Evolutionary conservation across 2,797 vertebrate species (phyloP).

Genomic region (Eleutherodactylus coqui): DNA sequence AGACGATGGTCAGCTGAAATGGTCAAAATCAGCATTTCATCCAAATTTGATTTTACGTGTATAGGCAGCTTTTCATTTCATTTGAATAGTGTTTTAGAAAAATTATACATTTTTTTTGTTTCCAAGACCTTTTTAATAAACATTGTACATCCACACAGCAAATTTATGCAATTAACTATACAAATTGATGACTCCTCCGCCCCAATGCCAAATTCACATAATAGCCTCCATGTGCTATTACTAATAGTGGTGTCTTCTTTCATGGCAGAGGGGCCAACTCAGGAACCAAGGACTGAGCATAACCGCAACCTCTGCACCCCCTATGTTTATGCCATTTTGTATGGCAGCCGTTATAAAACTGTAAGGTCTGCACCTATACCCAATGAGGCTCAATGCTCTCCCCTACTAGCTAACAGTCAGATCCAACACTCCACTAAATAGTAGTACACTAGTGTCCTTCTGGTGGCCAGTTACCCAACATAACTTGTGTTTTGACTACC

Average conservation of each 20-base stretch:
- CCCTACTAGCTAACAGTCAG: background rate
- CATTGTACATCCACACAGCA: background rate
- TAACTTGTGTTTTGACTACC: background rate
- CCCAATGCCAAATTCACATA: background rate
- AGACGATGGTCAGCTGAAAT: too few species aligned
- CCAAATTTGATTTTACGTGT: too few species aligned
- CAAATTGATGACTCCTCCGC: background rate
- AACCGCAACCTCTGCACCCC: background rate
- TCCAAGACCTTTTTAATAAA: too few species aligned
- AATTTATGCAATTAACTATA: background rate
- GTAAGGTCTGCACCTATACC: background rate
- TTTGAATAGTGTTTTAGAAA: background rate
- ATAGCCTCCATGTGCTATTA: background rate
- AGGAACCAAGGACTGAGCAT: background rate
- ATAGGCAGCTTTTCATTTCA: too few species aligned
- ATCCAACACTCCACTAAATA: background rate
- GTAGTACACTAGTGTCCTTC: too few species aligned
- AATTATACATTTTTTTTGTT: too few species aligned
- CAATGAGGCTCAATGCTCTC: background rate
- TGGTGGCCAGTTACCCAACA: background rate
- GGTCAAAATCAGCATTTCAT: too few species aligned
- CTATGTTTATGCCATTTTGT: background rate
- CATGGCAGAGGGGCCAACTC: background rate
- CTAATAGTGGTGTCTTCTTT: background rate
- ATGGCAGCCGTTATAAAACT: background rate